These are phyloP conservation scores for Acropternis orthonyx DNA, from an alignment of 2,797 vertebrate species.

Conservation along the genomic window DNA sequence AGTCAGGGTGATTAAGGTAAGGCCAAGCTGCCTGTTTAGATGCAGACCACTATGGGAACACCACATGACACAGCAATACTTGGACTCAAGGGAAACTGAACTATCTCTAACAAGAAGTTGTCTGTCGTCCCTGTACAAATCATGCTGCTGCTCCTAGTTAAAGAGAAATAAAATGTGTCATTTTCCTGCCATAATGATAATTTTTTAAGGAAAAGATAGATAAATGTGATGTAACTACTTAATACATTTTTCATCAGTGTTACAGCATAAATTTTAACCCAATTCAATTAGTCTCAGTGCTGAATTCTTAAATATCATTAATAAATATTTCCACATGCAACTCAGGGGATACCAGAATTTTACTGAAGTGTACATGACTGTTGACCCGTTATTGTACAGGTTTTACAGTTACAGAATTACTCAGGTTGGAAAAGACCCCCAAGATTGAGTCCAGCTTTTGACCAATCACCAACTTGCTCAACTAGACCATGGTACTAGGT, in stretches of 20 bases:
- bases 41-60: neutral
- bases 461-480: neutral
- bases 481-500: neutral
- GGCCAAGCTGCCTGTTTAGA: neutral
- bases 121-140: neutral
- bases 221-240: neutral
- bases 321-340: neutral
- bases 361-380: fast-evolving
- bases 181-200: neutral
- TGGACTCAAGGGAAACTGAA: neutral
- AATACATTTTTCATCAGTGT: neutral
- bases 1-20: neutral
- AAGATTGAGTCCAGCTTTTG: fast-evolving
- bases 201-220: neutral
- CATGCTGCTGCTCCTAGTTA: neutral
- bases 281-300: neutral
- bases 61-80: fast-evolving
- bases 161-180: neutral
- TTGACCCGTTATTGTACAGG: neutral
- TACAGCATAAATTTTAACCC: neutral
- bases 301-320: neutral
- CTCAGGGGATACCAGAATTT: neutral
- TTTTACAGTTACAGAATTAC: neutral
- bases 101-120: neutral
- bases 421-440: neutral